Conservation (phyloP, 2,888 invertebrate species). For the Pharmacophagus antenor region DNA sequence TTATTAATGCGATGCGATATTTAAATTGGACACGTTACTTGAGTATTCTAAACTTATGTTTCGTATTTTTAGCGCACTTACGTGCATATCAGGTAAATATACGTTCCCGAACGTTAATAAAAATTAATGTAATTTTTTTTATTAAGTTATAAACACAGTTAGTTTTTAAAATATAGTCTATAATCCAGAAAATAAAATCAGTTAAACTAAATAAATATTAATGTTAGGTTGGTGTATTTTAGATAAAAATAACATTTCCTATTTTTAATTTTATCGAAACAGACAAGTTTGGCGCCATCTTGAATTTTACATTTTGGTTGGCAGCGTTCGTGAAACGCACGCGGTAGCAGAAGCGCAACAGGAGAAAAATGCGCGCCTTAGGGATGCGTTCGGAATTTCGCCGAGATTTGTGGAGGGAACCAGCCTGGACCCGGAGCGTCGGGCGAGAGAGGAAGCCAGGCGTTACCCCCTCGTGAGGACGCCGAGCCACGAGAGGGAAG, state of each 20-base stretch:
- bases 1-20: slow-evolving; percentile 17
- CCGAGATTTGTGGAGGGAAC: slow-evolving; percentile 96
- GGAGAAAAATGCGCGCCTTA: slow-evolving; percentile 95
- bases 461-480: slow-evolving; percentile 88
- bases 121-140: background rate
- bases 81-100: slow-evolving; percentile 76
- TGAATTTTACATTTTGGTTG: slow-evolving; percentile 33
- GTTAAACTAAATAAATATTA: background rate
- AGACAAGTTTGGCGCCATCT: slow-evolving; percentile 31
- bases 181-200: background rate
- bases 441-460: slow-evolving; percentile 75
- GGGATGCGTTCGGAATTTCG: slow-evolving; percentile 97
- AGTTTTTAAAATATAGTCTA: background rate
- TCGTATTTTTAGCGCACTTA: slow-evolving; percentile 77
- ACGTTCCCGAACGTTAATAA: slow-evolving; percentile 17
- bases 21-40: slow-evolving; percentile 6
- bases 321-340: slow-evolving; percentile 96
- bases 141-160: background rate
- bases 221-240: background rate
- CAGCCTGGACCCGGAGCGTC: slow-evolving; percentile 90
- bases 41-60: slow-evolving; percentile 52
- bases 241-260: background rate
- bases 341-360: slow-evolving; percentile 97
- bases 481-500: slow-evolving; percentile 84
- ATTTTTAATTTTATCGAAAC: background rate